Evolutionary conservation across 1,140 invertebrate species (phyloP), one percentile per base, ranked within the genome.

Genomic region (Bacillus rossius): DNA sequence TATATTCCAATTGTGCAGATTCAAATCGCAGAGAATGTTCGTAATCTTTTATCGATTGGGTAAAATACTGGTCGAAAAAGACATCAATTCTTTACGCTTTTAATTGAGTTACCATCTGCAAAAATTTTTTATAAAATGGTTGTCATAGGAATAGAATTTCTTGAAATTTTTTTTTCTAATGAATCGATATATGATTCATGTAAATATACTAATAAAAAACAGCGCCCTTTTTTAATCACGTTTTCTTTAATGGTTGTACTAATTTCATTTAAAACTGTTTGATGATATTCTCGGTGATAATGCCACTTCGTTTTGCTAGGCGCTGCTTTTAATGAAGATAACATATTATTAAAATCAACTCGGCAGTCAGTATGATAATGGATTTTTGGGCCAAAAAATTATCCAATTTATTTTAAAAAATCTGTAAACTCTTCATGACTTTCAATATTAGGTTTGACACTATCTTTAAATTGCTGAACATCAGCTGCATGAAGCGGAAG

Each of bases 261-360:
- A n/a, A 63, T 57, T 61, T 66, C 64, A 45, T n/a, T 62, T 29
- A 64, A 64, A 66, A 62, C 41, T 55, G 40, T 40, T 61, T 62
- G 60, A 55, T 64, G 62, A 25, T 48, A 19, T 34, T 65, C 16
- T 49, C 59, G 60, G 54, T 48, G 23, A 59, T 52, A 37, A 59
- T 65, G 61, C 61, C 61, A 64, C 42, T 5, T 13, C 14, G 37
- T 57, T 60, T 55, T 34, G 25, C 29, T 14, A 34, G 4, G 4
- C 51, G 19, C 10, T 34, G 25, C 52, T 52, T 42, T n/a, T 50
- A 10, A 61, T 55, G 26, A 54, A 25, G 40, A 19, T 51, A 43
- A 43, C 49, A 56, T 60, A 53, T 63, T 42, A 51, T 8, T 20
- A 42, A 48, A 63, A 13, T 61, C 17, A 10, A 52, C 25, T 55